These are phyloP conservation scores for Cygnus buccinator DNA, from an alignment of 2,113 vertebrate genomes.

Conservation along the genomic window DNA sequence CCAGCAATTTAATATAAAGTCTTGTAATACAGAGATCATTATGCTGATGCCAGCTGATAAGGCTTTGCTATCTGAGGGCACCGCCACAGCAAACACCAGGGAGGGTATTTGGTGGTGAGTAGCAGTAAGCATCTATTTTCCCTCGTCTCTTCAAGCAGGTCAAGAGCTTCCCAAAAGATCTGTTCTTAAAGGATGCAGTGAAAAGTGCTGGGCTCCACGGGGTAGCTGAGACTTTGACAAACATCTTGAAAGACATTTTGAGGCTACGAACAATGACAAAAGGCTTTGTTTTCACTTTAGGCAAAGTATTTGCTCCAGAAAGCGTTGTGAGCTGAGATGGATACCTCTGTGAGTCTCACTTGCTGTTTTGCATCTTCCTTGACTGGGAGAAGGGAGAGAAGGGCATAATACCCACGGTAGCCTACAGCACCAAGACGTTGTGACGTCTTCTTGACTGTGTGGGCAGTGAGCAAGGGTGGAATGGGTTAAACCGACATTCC, in stretches of 20 bases:
- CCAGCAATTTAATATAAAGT: neutral
- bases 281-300: neutral
- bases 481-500: neutral
- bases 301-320: neutral
- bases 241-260: neutral
- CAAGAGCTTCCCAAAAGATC: neutral
- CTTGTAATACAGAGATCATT: neutral
- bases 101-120: neutral
- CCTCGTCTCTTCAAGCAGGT: neutral
- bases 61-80: neutral
- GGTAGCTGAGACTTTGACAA: neutral
- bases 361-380: neutral
- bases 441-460: neutral
- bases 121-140: neutral
- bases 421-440: accelerated
- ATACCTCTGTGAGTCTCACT: neutral
- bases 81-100: neutral
- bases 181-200: neutral
- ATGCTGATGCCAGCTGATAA: neutral
- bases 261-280: too few species aligned
- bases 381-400: neutral
- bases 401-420: accelerated
- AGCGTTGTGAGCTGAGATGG: neutral
- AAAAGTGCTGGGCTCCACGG: neutral
- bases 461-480: neutral